Base-by-base conservation (phyloP, 2,113 vertebrate genomes). In the Tonatia bakeri region DNA sequence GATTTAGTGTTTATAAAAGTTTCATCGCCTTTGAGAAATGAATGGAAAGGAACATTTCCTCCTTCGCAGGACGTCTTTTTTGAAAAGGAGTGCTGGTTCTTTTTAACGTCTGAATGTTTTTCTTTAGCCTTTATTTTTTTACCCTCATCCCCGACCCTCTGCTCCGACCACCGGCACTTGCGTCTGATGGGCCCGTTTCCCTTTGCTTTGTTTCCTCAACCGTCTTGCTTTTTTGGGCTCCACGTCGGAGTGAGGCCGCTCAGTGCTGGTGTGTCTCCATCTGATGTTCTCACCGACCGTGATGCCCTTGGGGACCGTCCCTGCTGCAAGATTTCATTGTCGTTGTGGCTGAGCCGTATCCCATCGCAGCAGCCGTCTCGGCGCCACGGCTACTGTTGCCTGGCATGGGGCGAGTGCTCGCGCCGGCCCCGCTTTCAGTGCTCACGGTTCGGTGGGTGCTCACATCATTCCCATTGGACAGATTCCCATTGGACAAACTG, bases 401-500 rank as follows among this genome's bases (percentile, higher is more conserved):
- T 11, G 0, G 6, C 1, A 0, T 22, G 1, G 26, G 2, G 7
- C 5, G 28, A 5, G 69, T 22, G 1, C 16, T 9, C 50, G 1
- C 3, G 7, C 26, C 0, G 67, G 26, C 9, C 26, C 50, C 52
- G 0, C 7, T 0, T 15, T 14, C 16, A 2, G 2, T 7, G n/a
- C 17, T 28, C 36, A 13, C 11, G 2, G 19, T 3, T 3, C 47
- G 24, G 20, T 36, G 0, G 93, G 33, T 2, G 6, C 67, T 6
- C 2, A 28, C 0, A 3, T 13, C 1, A 13, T 9, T 38, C 14
- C 19, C 6, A 0, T 5, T 14, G 8, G 1, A 15, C n/a, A 26
- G 20, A 5, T 20, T 43, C 43, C 43, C 43, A 43, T 43, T 43
- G 13, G 7, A 1, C 13, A n/a, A 5, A 11, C 16, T 0, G 47